These are phyloP conservation scores for Micrasema minimum DNA, from an alignment of 1,140 invertebrate species.

Conservation along the genomic window DNA sequence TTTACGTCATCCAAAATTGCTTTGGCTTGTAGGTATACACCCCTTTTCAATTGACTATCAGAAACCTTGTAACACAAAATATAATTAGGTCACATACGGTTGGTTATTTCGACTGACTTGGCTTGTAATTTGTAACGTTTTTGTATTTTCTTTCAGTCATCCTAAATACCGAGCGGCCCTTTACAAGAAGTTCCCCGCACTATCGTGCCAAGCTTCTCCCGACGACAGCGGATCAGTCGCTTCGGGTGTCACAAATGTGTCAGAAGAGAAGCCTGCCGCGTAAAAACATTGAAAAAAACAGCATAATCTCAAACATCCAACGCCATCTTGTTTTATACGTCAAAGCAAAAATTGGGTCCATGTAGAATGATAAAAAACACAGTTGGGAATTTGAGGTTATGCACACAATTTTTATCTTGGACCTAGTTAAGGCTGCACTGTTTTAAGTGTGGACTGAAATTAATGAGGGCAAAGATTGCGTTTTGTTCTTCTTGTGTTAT, in stretches of 20 bases:
- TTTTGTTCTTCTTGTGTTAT: background rate
- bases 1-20: too few species aligned
- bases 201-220: slow-evolving; percentile 65
- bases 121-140: slow-evolving; percentile 1
- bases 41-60: too few species aligned
- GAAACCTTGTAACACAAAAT: too few species aligned
- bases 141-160: slow-evolving; percentile 63
- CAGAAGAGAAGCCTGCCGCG: slow-evolving; percentile 69
- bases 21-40: too few species aligned
- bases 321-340: background rate
- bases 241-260: slow-evolving; percentile 67
- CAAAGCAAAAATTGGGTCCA: too few species aligned
- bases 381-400: slow-evolving; percentile 1
- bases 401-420: background rate
- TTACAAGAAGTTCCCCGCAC: slow-evolving; percentile 71
- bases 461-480: background rate
- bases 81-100: too few species aligned
- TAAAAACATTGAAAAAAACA: slow-evolving; percentile 57
- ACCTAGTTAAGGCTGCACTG: slow-evolving; percentile 2
- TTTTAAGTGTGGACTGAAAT: slow-evolving; percentile 8
- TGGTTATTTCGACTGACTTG: background rate
- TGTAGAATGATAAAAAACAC: too few species aligned
- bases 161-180: slow-evolving; percentile 74
- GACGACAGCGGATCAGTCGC: slow-evolving; percentile 69
- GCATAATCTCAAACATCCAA: slow-evolving; percentile 2